Evolutionary conservation across 37 sponge, comb jelly and placozoan genomes (phyloP), one percentile per base, ranked within the genome.

Genomic region (Amphimedon queenslandica): DNA sequence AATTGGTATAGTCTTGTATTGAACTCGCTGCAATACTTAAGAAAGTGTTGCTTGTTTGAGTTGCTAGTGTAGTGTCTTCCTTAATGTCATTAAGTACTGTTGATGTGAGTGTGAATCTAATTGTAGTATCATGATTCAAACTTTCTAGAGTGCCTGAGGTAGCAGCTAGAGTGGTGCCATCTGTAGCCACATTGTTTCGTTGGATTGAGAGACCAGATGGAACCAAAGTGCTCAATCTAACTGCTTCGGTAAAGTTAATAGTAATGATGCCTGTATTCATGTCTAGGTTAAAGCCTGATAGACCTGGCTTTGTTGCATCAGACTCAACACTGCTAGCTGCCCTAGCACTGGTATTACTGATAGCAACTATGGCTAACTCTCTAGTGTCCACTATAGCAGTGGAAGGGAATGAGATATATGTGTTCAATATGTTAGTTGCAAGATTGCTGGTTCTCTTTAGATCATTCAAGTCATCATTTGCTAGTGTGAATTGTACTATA

Each of bases 241-340:
- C 89, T 40, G 96, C 73, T 69, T 95, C 96, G 78, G 63, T 78
- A 38, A 95, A 95, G 41, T 69, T 80, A 1, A 95, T 71, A 23
- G 77, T 90, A 30, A 95, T 13, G n/a, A 42, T 60, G 23, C 90
- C 92, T 23, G 66, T 64, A 64, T 95, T 69, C 67, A 95, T 68
- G 75, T 95, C 89, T 42, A 95, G 57, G 8, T 71, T 69, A 57
- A 42, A 78, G 31, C 27, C 33, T 0, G 25, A 0, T 25, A 94
- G 58, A 16, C 5, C 24, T 23, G 92, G 88, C 4, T 58, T 36
- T 13, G 75, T 73, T 2, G 24, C 39, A 55, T 95, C 96, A n/a
- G 5, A n/a, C 36, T 57, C 79, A 53, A 85, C 77, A 16, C 40
- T 36, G 16, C 1, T 34, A 30, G 88, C 96, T 3, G 20, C 27